Percentiles rank a stretch among this genome's conserved stretches.
These are phyloP conservation scores for Zygaena filipendulae DNA, from an alignment of 2,888 invertebrate species.

Conservation along the genomic window DNA sequence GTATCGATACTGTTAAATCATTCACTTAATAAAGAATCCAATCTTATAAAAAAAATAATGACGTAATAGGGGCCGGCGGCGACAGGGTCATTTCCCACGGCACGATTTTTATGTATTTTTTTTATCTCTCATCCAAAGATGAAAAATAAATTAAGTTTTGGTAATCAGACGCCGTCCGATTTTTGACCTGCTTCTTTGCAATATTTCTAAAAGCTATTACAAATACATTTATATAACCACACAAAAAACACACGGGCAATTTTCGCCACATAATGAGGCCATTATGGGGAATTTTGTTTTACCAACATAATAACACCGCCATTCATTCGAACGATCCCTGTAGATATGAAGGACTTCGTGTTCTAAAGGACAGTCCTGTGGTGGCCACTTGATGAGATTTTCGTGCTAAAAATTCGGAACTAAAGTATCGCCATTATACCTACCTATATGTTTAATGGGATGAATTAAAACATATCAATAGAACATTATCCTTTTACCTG, in stretches of 20 bases:
- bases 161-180: slow-evolving; percentile 59
- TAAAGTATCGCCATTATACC: slow-evolving; percentile 61
- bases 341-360: slow-evolving; percentile 52
- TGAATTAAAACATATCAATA: too few species aligned
- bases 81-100: slow-evolving; percentile 67
- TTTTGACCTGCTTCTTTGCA: slow-evolving; percentile 60
- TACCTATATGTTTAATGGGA: too few species aligned
- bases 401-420: slow-evolving; percentile 63
- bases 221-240: slow-evolving; percentile 66
- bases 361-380: slow-evolving; percentile 65
- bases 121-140: too few species aligned
- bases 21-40: slow-evolving; percentile 61
- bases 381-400: slow-evolving; percentile 59
- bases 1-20: slow-evolving; percentile 65
- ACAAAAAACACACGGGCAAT: slow-evolving; percentile 67
- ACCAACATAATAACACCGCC: slow-evolving; percentile 68
- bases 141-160: slow-evolving; percentile 67
- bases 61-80: slow-evolving; percentile 66
- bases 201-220: slow-evolving; percentile 69
- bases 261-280: slow-evolving; percentile 69
- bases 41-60: slow-evolving; percentile 68
- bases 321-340: slow-evolving; percentile 56
- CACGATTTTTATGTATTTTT: slow-evolving; percentile 54
- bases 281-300: slow-evolving; percentile 68
- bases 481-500: too few species aligned